Evolutionary conservation across 2,797 vertebrate genomes (phyloP).

Genomic region (Sternotherus odoratus): DNA sequence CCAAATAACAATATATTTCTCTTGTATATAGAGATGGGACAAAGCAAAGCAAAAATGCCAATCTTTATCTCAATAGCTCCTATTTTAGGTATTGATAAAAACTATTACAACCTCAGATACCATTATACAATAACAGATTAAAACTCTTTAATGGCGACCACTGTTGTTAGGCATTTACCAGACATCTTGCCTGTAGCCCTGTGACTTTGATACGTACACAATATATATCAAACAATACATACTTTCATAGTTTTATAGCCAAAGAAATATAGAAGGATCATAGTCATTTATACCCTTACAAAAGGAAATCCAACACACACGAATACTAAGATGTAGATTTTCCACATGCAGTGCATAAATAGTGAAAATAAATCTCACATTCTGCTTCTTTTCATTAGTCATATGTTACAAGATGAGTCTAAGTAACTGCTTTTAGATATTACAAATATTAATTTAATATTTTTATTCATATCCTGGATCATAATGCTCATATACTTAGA

Average conservation of each 20-base stretch:
- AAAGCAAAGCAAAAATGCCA: neutral
- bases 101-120: neutral
- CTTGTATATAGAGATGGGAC: neutral
- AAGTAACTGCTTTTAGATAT: neutral
- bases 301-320: neutral
- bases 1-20: neutral
- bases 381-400: neutral
- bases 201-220: neutral
- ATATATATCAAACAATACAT: too few species aligned
- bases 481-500: neutral
- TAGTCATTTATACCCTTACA: neutral
- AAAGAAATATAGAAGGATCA: neutral
- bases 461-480: neutral
- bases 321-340: neutral
- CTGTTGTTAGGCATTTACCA: neutral
- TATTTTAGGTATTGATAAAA: neutral
- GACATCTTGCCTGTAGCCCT: neutral
- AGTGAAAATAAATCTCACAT: neutral
- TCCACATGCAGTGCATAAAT: neutral
- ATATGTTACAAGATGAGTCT: neutral
- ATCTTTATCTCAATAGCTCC: neutral
- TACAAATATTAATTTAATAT: neutral
- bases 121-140: neutral
- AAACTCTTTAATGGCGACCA: neutral
- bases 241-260: neutral